Conservation (phyloP, 2,113 vertebrate genomes). For the Lanius ludovicianus region DNA sequence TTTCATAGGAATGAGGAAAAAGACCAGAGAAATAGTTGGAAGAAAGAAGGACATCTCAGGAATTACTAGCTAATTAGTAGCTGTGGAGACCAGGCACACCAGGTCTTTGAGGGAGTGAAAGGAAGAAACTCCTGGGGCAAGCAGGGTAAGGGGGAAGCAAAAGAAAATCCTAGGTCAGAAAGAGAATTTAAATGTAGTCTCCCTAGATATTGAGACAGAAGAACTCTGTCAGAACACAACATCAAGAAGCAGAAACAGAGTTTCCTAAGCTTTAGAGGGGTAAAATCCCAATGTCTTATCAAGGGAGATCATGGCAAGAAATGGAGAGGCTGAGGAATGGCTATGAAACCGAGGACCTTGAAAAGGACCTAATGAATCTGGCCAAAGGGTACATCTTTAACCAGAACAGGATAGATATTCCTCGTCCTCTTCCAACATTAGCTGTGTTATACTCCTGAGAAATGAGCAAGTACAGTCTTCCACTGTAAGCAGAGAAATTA, state of each 20-base stretch:
- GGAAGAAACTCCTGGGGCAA: not conserved
- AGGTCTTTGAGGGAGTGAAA: not conserved
- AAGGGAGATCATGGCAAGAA: not conserved
- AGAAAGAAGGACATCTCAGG: not conserved
- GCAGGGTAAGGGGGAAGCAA: not conserved
- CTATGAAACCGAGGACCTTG: not conserved
- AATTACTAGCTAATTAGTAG: not conserved
- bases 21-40: not conserved
- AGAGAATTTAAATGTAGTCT: not conserved
- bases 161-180: not conserved
- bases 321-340: not conserved
- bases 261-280: not conserved
- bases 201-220: not conserved
- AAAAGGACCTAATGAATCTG: not conserved
- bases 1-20: not conserved
- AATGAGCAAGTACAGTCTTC: slow-evolving; percentile 20
- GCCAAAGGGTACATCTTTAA: not conserved
- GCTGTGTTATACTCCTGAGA: not conserved
- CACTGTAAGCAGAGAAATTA: slow-evolving; percentile 14
- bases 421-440: not conserved
- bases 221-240: not conserved
- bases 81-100: not conserved
- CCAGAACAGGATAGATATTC: not conserved
- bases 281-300: not conserved
- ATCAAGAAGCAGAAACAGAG: not conserved